Conservation (phyloP, 2,797 vertebrate genomes). For the Lepidocolaptes lacrymiger region DNA sequence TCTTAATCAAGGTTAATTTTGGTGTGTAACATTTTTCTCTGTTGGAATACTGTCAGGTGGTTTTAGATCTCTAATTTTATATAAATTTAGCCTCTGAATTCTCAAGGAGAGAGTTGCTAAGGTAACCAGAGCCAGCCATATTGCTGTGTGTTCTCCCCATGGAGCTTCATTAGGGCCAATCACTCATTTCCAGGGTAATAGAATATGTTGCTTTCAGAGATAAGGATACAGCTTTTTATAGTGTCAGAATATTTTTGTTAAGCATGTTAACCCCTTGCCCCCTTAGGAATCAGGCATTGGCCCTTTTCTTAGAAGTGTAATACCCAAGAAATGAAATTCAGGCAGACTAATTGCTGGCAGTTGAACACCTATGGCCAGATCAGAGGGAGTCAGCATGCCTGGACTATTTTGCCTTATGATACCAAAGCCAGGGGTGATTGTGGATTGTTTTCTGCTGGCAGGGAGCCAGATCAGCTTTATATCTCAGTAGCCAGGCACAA, state of each 20-base stretch:
- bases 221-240: conserved; percentile 69
- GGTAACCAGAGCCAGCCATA: conserved; percentile 75
- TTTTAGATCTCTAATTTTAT: conserved; percentile 68
- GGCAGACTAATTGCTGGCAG: neutral
- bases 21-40: conserved; percentile 54
- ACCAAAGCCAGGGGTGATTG: neutral
- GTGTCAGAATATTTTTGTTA: conserved; percentile 52
- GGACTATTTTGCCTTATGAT: neutral
- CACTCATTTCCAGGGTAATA: conserved; percentile 70
- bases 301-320: neutral
- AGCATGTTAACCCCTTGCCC: conserved; percentile 56
- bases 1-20: conserved; percentile 76
- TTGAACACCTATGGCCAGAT: neutral
- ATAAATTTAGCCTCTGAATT: conserved; percentile 72
- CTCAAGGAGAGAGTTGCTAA: conserved; percentile 77
- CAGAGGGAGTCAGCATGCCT: neutral
- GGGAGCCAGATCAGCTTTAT: neutral
- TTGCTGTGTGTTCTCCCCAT: conserved; percentile 56
- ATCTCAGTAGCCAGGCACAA: neutral
- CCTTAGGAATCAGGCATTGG: conserved; percentile 20
- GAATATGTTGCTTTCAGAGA: conserved; percentile 42
- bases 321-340: conserved; percentile 34
- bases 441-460: neutral
- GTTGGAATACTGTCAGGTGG: conserved; percentile 69
- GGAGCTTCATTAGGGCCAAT: conserved; percentile 71